A percentile compares a stretch with the other conserved stretches of the same genome.
phyloP scores from a whole-genome alignment of 2,797 vertebrate genomes.

The Enteromius radiatus region DNA sequence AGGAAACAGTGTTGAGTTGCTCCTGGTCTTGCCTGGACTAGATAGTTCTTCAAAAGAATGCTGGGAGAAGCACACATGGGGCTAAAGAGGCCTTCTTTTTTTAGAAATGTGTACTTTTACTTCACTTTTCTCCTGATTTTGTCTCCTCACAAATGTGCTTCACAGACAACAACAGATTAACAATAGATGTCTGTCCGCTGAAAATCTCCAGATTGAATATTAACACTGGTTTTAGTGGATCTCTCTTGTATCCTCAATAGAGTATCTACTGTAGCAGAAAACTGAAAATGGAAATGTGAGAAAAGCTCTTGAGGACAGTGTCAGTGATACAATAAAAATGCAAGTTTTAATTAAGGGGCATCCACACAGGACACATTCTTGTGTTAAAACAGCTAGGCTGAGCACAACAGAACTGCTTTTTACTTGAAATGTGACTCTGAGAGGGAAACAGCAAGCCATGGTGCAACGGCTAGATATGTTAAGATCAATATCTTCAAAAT shows the following conservation, averaged over 20 bases:
- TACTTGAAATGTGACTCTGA: not conserved
- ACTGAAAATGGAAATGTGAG: not conserved
- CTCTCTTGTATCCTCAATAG: not conserved
- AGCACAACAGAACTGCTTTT: not conserved
- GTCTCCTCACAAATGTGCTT: not conserved
- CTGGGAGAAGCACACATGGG: not conserved
- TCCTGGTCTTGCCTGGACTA: constrained; percentile 1
- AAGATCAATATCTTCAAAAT: not conserved
- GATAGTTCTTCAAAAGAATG: constrained; percentile 10
- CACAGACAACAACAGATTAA: not conserved
- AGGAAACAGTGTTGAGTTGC: constrained; percentile 19
- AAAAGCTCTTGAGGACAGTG: not conserved
- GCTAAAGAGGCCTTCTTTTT: not conserved
- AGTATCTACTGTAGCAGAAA: not conserved
- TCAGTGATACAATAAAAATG: not conserved
- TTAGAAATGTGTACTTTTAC: constrained; percentile 10
- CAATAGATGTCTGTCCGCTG: not conserved
- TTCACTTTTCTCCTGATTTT: not conserved
- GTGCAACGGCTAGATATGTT: not conserved
- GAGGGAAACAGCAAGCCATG: not conserved
- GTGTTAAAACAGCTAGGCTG: not conserved
- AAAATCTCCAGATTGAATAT: not conserved
- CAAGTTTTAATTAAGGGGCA: not conserved
- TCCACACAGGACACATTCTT: not conserved
- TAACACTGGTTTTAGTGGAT: not conserved